phyloP scores from a whole-genome alignment of 2,797 vertebrate genomes.

The Pelobates cultripes region DNA sequence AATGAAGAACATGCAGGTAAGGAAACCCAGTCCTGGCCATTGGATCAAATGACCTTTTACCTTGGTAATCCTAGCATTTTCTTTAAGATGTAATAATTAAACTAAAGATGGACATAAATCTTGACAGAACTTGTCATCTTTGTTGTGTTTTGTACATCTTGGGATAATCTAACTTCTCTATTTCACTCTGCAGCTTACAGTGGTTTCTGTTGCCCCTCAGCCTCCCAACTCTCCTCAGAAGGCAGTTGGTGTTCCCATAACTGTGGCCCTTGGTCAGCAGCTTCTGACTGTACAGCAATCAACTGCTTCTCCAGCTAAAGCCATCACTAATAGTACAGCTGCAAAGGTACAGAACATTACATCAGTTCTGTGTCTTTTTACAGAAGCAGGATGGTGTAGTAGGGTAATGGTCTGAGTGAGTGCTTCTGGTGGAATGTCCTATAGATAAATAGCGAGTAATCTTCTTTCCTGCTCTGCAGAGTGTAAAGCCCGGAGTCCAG shows the following conservation, averaged over 20 bases:
- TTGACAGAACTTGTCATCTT: too few species aligned
- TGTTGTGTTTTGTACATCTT: too few species aligned
- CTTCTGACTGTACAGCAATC: slow-evolving; percentile 87
- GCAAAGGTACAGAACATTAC: slow-evolving; percentile 71
- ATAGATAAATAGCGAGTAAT: not conserved
- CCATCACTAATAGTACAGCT: slow-evolving; percentile 75
- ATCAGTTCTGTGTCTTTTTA: too few species aligned
- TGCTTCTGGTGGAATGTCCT: slow-evolving; percentile 50
- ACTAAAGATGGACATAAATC: too few species aligned
- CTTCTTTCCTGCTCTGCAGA: slow-evolving; percentile 66
- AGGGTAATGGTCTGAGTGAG: too few species aligned
- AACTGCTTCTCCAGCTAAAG: slow-evolving; percentile 83
- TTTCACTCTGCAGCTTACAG: slow-evolving; percentile 76
- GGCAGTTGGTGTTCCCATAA: slow-evolving; percentile 82
- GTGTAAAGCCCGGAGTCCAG: slow-evolving; percentile 87
- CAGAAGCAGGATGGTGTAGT: too few species aligned
- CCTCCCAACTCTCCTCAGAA: slow-evolving; percentile 85
- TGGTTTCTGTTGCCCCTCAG: slow-evolving; percentile 87
- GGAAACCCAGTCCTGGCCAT: too few species aligned
- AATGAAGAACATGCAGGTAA: too few species aligned
- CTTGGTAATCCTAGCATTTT: too few species aligned
- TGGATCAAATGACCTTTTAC: too few species aligned
- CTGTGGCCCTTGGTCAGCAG: slow-evolving; percentile 87
- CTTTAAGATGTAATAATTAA: too few species aligned
- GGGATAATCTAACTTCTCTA: not conserved